Evolutionary conservation across 2,888 invertebrate genomes (phyloP), one percentile per base, ranked within the genome.

Genomic region (Dynastes maya): DNA sequence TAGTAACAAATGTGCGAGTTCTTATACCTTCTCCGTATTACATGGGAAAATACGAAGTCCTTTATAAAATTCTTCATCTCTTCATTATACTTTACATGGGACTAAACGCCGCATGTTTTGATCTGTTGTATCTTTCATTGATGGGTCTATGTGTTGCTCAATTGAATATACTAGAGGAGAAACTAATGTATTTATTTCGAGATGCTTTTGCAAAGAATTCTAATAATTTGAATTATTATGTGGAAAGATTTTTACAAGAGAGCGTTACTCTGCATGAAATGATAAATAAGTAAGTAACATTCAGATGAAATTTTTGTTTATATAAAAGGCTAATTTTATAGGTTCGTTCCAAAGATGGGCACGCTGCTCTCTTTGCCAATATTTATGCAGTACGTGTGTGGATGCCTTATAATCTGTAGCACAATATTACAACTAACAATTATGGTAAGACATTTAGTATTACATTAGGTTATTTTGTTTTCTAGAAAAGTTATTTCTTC

Each of bases 61-160:
- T 40, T 65, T 65, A 65, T 40, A 65, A 65, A 45, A 9, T 65
- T 40, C 8, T 65, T 2, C 65, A 65, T 5, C 8, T 40, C 5
- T 65, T 65, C 37, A 45, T 45, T 40, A 45, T 22, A 16, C 16
- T 45, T 45, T 65, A 65, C 65, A 40, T 65, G n/a, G 65, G 65
- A 8, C 22, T 40, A 37, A 65, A 40, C 11, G 45, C 16, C 1
- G 65, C 16, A 6, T 16, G 13, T n/a, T 65, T 65, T 45, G 65
- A 65, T 6, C 2, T 65, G 0, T 29, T 65, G 16, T 65, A 65
- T 45, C 37, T 65, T 2, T 45, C 65, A 2, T n/a, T 65, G 22
- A 40, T 65, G 45, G 65, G 40, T 0, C 37, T 65, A 65, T 65
- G 65, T 16, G 45, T 13, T 16, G 65, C 65, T 22, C 65, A 65